phyloP scores from a whole-genome alignment of 2,797 vertebrate species.

The Arrhamphus sclerolepis region DNA sequence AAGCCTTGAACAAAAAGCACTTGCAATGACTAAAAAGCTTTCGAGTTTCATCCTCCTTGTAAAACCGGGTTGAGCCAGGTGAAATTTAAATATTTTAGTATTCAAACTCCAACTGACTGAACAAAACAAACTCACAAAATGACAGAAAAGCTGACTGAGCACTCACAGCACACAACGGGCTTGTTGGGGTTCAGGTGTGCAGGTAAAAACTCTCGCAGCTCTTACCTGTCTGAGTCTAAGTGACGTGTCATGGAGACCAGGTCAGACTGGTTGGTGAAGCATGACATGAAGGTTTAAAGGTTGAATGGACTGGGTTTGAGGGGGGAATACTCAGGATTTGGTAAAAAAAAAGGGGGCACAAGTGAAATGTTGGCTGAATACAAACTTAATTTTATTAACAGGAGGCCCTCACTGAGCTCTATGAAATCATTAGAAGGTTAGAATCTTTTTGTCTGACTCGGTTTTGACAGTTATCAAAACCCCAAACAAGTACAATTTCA shows the following conservation, averaged over 20 bases:
- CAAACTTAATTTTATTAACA: neutral
- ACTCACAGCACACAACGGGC: constrained; percentile 51
- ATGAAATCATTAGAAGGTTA: too few relatives aligned
- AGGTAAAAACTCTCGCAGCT: constrained; percentile 22
- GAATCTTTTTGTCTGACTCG: too few relatives aligned
- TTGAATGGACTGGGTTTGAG: constrained; percentile 46
- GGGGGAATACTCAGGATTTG: constrained; percentile 9
- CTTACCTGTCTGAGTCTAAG: constrained; percentile 84
- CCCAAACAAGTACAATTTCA: too few relatives aligned
- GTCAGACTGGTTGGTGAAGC: constrained; percentile 69
- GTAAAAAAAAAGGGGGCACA: neutral
- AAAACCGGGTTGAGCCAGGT: constrained; percentile 16
- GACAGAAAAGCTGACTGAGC: constrained; percentile 10
- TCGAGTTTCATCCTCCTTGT: constrained; percentile 23
- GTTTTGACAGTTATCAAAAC: too few relatives aligned
- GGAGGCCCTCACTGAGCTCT: neutral
- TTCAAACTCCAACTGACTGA: constrained; percentile 6
- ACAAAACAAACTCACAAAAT: constrained; percentile 42
- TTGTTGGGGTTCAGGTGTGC: constrained; percentile 19
- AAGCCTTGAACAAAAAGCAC: neutral
- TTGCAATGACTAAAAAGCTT: constrained; percentile 29
- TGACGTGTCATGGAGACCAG: constrained; percentile 74
- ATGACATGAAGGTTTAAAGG: constrained; percentile 62
- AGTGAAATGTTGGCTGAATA: neutral
- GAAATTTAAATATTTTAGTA: too few relatives aligned